Percentiles rank a stretch among this genome's conserved stretches.
These are phyloP conservation scores for Magallana angulata DNA, from an alignment of 1,140 invertebrate species.

Conservation along the genomic window DNA sequence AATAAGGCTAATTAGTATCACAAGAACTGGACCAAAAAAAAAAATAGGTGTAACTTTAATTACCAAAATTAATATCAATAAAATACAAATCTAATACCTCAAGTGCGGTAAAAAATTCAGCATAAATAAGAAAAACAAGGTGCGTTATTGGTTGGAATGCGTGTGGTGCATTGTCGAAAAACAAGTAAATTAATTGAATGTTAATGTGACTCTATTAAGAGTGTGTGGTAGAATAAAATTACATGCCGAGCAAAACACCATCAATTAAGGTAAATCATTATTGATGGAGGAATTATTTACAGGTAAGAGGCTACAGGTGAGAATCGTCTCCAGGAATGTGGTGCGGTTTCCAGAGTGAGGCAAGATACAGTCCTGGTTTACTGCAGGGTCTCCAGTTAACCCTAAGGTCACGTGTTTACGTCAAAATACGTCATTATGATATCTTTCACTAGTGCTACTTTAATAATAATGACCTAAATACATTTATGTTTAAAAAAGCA, in stretches of 20 bases:
- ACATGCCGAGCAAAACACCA: constrained; percentile 3
- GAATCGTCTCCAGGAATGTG: neutral
- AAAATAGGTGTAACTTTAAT: too few relatives aligned
- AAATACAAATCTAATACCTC: neutral
- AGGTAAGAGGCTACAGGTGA: constrained; percentile 5
- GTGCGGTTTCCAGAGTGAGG: neutral
- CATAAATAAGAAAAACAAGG: neutral
- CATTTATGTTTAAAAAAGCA: too few relatives aligned
- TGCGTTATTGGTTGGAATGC: neutral
- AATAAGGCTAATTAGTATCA: too few relatives aligned
- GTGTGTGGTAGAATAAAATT: constrained; percentile 14
- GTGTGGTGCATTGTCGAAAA: constrained; percentile 11
- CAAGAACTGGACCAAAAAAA: too few relatives aligned
- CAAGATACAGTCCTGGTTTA: too few relatives aligned
- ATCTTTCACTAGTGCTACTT: too few relatives aligned
- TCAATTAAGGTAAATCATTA: constrained; percentile 25
- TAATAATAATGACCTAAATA: too few relatives aligned
- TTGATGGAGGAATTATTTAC: constrained; percentile 14
- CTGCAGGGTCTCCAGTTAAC: too few relatives aligned
- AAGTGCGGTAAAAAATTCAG: neutral
- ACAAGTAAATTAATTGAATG: constrained; percentile 27
- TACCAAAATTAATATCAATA: too few relatives aligned
- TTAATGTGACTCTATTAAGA: constrained; percentile 2
- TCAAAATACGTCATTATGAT: too few relatives aligned
- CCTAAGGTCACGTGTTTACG: too few relatives aligned